A percentile compares a stretch with the other conserved stretches of the same genome.
Conservation (phyloP, 1,140 invertebrate species). For the Macrosteles quadrilineatus region DNA sequence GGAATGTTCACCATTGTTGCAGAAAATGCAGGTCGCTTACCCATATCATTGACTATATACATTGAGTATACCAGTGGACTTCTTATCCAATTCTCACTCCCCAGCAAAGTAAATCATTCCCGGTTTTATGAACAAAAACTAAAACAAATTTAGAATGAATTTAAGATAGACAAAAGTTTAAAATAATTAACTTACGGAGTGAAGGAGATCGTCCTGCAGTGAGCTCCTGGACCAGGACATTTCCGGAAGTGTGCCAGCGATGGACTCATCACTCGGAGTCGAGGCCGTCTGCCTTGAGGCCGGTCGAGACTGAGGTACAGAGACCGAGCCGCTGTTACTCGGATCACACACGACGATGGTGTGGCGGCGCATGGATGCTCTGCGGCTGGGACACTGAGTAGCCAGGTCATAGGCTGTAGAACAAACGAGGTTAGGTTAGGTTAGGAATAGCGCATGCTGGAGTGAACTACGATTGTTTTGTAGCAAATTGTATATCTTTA, state of each 20-base stretch:
- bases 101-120: neutral
- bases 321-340: constrained; percentile 58
- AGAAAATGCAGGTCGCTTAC: no score
- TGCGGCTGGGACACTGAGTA: constrained; percentile 70
- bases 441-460: no score
- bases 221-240: constrained; percentile 64
- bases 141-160: no score
- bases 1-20: no score
- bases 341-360: constrained; percentile 62
- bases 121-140: no score
- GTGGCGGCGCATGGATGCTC: constrained; percentile 69
- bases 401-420: constrained; percentile 74
- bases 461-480: no score
- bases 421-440: no score
- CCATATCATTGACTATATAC: no score
- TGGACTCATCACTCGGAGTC: constrained; percentile 38
- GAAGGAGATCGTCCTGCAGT: constrained; percentile 65
- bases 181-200: constrained; percentile 53
- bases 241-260: constrained; percentile 47
- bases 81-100: no score
- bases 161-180: no score
- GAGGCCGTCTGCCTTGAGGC: constrained; percentile 49
- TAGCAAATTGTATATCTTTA: neutral
- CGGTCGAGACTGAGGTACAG: constrained; percentile 69
- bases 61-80: no score